Percentiles rank a stretch among this genome's conserved stretches.
Evolutionary conservation across 2,888 invertebrate species (phyloP).

Genomic region (Papilio demoleus): DNA sequence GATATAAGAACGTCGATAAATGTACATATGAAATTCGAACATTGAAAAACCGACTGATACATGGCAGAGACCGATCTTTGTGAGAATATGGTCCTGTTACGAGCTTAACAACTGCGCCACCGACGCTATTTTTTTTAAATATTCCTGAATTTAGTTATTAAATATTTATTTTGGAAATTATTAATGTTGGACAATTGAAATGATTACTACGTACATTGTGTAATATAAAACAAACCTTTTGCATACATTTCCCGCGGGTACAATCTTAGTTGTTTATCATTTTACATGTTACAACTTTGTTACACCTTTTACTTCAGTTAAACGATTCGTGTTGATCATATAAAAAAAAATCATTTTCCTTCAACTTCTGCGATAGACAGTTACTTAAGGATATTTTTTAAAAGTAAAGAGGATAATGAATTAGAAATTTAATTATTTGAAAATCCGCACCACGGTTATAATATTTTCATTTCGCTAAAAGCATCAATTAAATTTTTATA

Average conservation of each 20-base stretch:
- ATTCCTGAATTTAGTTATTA: too few relatives aligned
- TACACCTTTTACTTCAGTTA: background rate
- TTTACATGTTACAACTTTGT: background rate
- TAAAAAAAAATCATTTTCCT: background rate
- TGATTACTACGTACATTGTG: background rate
- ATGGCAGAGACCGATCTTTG: too few relatives aligned
- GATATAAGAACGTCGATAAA: too few relatives aligned
- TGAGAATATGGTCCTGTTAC: too few relatives aligned
- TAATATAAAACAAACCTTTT: slow-evolving; percentile 8
- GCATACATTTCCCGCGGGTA: slow-evolving; percentile 6
- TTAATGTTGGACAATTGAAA: background rate
- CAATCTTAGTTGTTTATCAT: background rate
- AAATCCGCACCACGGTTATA: background rate
- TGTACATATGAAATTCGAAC: too few relatives aligned
- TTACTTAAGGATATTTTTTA: background rate
- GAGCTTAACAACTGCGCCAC: too few relatives aligned
- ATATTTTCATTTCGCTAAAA: background rate
- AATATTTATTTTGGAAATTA: too few relatives aligned
- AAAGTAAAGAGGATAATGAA: background rate
- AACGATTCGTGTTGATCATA: background rate
- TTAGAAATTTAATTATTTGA: background rate
- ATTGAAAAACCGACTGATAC: too few relatives aligned
- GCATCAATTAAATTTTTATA: background rate
- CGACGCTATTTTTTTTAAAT: too few relatives aligned
- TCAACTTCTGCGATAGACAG: slow-evolving; percentile 14